phyloP scores from a whole-genome alignment of 2,797 vertebrate genomes.

The Lutjanus argentimaculatus region DNA sequence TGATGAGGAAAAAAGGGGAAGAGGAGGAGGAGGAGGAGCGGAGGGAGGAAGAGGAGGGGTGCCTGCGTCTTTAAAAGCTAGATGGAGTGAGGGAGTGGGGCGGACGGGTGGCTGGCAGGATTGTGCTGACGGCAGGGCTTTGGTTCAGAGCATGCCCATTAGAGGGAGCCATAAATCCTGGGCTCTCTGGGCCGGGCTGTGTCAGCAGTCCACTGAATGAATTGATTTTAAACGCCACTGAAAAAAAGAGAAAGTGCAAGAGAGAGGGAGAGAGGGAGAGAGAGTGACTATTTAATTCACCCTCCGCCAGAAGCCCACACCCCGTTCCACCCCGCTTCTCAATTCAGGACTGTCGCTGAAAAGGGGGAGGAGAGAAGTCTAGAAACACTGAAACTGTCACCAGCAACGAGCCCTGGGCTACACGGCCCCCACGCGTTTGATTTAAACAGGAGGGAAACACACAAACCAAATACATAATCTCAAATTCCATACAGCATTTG shows the following conservation, averaged over 20 bases:
- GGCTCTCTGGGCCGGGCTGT: constrained; percentile 88
- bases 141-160: constrained; percentile 88
- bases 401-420: constrained; percentile 68
- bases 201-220: constrained; percentile 94
- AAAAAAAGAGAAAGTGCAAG: constrained; percentile 64
- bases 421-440: constrained; percentile 63
- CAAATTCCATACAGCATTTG: constrained; percentile 76
- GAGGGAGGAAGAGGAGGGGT: constrained; percentile 42
- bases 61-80: constrained; percentile 82
- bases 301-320: constrained; percentile 73
- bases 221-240: constrained; percentile 93
- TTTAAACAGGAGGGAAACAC: constrained; percentile 69
- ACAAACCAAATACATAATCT: constrained; percentile 78
- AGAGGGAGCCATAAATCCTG: constrained; percentile 92
- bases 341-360: constrained; percentile 70
- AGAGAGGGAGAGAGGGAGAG: constrained; percentile 44
- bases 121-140: constrained; percentile 91
- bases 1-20: constrained; percentile 23
- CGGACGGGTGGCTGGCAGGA: constrained; percentile 79
- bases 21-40: neutral
- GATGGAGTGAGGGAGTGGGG: constrained; percentile 77
- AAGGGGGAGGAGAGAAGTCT: constrained; percentile 74
- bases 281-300: constrained; percentile 83
- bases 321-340: constrained; percentile 73
- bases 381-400: constrained; percentile 77